Conservation (phyloP, 2,113 vertebrate species). For the Triplophysa siluroides region DNA sequence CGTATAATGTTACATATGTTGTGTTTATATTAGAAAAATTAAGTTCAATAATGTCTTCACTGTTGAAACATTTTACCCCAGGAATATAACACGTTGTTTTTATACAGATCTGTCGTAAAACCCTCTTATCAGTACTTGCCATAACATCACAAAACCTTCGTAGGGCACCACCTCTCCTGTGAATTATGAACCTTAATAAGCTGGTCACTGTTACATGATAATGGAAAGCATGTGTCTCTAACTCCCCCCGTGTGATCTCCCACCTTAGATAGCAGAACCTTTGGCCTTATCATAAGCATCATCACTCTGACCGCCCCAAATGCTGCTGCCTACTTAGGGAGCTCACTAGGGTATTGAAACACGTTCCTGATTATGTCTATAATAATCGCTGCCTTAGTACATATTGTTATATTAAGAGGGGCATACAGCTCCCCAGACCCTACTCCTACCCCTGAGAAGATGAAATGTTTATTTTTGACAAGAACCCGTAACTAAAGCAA, state of each 20-base stretch:
- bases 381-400: constrained; percentile 1
- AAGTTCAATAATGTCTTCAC: too few species aligned
- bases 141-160: neutral
- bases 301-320: neutral
- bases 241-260: neutral
- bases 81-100: too few species aligned
- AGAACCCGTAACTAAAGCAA: neutral
- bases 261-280: neutral
- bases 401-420: neutral
- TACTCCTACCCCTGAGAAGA: neutral
- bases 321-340: constrained; percentile 12
- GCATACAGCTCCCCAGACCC: neutral
- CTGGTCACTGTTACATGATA: neutral
- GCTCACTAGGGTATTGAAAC: constrained; percentile 3
- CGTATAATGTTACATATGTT: too few species aligned
- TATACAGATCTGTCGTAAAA: too few species aligned
- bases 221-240: neutral
- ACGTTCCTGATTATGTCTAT: neutral
- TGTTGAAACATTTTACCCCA: too few species aligned
- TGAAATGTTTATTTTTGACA: neutral
- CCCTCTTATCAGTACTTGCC: too few species aligned
- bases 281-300: neutral
- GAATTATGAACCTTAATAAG: neutral
- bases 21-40: too few species aligned
- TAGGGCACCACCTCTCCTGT: neutral